A percentile compares a stretch with the other conserved stretches of the same genome.
Conservation (phyloP, 2,113 vertebrate genomes). For the Daphoenositta chrysoptera region DNA sequence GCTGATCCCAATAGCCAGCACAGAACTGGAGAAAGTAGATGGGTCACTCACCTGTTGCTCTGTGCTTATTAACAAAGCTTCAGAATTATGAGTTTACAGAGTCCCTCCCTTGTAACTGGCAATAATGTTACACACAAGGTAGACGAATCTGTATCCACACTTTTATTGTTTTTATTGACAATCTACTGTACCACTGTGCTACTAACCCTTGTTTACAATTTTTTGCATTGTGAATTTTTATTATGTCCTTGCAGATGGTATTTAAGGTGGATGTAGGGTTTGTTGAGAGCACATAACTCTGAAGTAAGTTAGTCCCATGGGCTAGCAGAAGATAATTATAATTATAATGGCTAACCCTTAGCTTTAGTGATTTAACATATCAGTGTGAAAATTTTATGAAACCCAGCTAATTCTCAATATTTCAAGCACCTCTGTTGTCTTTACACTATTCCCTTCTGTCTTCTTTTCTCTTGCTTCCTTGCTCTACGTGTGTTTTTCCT, state of each 20-base stretch:
- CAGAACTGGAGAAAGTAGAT: conserved; percentile 88
- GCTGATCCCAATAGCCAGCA: conserved; percentile 86
- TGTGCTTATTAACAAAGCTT: conserved; percentile 88
- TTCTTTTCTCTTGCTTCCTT: not conserved
- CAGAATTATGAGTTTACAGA: conserved; percentile 75
- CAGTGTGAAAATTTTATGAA: conserved; percentile 41
- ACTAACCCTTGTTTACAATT: conserved; percentile 77
- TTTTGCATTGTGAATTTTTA: conserved; percentile 64
- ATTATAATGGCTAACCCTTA: conserved; percentile 47
- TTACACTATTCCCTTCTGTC: not conserved
- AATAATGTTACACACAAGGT: conserved; percentile 61
- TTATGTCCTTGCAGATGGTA: conserved; percentile 60
- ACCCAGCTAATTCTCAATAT: not conserved
- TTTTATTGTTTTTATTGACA: conserved; percentile 70
- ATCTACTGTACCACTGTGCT: conserved; percentile 76
- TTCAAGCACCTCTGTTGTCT: not conserved
- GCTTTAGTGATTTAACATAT: conserved; percentile 48
- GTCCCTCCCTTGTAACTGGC: conserved; percentile 52
- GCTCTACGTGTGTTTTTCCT: not conserved
- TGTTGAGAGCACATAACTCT: conserved; percentile 52
- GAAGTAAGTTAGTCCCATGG: conserved; percentile 48
- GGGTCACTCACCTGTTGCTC: conserved; percentile 90
- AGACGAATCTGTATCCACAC: conserved; percentile 61
- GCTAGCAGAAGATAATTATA: conserved; percentile 54
- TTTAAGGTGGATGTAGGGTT: conserved; percentile 57